Percentiles rank a stretch among this genome's conserved stretches.
phyloP scores from a whole-genome alignment of 2,888 invertebrate species.

The Tridacna gigas region DNA sequence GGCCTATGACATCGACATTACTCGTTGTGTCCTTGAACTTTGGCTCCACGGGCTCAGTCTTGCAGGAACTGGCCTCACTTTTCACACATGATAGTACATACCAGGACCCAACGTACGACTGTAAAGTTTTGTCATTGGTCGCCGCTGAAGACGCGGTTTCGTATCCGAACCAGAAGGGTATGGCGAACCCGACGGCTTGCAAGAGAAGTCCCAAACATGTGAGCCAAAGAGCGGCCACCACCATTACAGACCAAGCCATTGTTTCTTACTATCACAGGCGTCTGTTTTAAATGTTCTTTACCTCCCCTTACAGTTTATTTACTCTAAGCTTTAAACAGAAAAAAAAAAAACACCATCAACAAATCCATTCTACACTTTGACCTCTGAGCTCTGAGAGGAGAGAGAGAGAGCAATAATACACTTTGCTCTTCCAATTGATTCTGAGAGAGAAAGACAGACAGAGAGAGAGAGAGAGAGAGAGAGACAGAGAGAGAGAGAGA shows the following conservation, averaged over 20 bases:
- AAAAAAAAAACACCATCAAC: not conserved
- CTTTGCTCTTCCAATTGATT: too few relatives aligned
- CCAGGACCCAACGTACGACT: slow-evolving; percentile 52
- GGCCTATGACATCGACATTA: not conserved
- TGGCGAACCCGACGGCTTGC: slow-evolving; percentile 55
- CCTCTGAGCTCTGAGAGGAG: not conserved
- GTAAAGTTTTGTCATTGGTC: slow-evolving; percentile 20
- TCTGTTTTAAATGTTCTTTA: not conserved
- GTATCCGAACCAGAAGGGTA: slow-evolving; percentile 57
- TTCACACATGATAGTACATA: slow-evolving; percentile 57
- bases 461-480: not conserved
- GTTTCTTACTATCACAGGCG: not conserved
- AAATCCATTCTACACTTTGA: too few relatives aligned
- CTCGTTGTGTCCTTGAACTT: slow-evolving; percentile 30
- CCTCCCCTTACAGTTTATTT: not conserved
- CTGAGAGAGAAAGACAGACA: not conserved
- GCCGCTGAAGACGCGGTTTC: not conserved
- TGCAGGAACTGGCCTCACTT: slow-evolving; percentile 55
- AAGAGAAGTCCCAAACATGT: slow-evolving; percentile 47
- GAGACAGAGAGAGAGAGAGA: not conserved
- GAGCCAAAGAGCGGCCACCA: slow-evolving; percentile 40
- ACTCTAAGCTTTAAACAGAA: not conserved
- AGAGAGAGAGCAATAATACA: too few relatives aligned
- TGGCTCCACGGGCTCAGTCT: slow-evolving; percentile 49
- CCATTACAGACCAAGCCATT: slow-evolving; percentile 57